These are phyloP conservation scores for Megathymus violae DNA, from an alignment of 1,140 invertebrate species.

Conservation along the genomic window DNA sequence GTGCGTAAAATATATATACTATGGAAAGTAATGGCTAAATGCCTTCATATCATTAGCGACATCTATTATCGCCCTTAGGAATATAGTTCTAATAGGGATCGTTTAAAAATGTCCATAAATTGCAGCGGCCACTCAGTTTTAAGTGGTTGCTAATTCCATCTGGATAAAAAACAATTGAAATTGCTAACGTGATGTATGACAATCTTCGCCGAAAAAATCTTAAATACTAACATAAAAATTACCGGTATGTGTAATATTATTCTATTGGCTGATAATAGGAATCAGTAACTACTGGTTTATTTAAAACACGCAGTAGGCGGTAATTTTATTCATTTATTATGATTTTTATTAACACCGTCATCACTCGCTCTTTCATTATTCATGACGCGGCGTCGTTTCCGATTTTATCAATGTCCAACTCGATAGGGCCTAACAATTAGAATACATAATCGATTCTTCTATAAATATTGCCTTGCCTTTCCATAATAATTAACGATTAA, in stretches of 20 bases:
- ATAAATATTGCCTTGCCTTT: constrained; percentile 20
- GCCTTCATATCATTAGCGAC: too few relatives aligned
- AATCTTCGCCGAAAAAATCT: too few relatives aligned
- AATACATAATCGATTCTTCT: constrained; percentile 43
- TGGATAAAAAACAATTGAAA: too few relatives aligned
- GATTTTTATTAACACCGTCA: constrained; percentile 37
- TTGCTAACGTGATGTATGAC: too few relatives aligned
- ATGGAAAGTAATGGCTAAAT: too few relatives aligned
- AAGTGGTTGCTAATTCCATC: too few relatives aligned
- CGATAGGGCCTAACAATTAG: constrained; percentile 46
- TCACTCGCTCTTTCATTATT: constrained; percentile 42
- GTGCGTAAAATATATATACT: neutral
- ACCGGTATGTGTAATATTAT: constrained; percentile 7
- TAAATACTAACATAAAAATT: neutral
- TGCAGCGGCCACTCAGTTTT: too few relatives aligned
- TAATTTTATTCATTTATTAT: constrained; percentile 34
- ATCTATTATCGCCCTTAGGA: too few relatives aligned
- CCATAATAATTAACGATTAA: constrained; percentile 11
- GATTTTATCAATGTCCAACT: constrained; percentile 47
- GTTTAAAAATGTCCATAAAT: too few relatives aligned
- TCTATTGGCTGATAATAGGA: constrained; percentile 20
- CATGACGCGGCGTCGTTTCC: constrained; percentile 41
- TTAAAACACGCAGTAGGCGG: constrained; percentile 26
- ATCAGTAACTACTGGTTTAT: constrained; percentile 25
- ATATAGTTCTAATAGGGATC: too few relatives aligned